Conservation (phyloP, 2,888 invertebrate genomes). For the Tyria jacobaeae region DNA sequence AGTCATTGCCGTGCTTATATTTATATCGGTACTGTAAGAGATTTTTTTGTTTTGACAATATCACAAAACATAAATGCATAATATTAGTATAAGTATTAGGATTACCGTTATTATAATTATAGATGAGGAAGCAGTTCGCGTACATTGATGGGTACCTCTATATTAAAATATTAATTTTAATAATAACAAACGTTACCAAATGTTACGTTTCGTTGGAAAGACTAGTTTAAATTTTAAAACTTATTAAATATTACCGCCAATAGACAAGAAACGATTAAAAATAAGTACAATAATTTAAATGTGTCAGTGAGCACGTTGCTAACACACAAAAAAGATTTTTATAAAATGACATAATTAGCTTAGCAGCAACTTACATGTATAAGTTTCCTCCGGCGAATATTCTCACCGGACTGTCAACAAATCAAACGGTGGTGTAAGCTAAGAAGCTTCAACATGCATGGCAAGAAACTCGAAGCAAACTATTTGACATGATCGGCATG, state of each 20-base stretch:
- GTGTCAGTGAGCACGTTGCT: constrained; percentile 26
- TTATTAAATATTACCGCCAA: constrained; percentile 30
- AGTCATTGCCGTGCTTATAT: constrained; percentile 74
- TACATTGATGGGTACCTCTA: constrained; percentile 25
- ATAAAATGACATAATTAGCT: constrained; percentile 16
- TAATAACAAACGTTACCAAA: constrained; percentile 33
- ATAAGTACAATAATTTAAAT: constrained; percentile 32
- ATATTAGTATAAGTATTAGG: constrained; percentile 38
- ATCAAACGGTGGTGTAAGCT: background rate
- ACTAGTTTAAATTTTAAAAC: constrained; percentile 41
- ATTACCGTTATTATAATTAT: constrained; percentile 46
- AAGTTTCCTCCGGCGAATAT: background rate
- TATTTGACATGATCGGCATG: constrained; percentile 34
- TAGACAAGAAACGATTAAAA: constrained; percentile 24
- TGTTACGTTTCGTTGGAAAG: constrained; percentile 44
- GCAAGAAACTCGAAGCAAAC: constrained; percentile 36
- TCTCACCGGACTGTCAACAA: background rate
- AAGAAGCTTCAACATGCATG: constrained; percentile 16
- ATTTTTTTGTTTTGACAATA: constrained; percentile 50
- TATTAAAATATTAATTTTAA: constrained; percentile 30
- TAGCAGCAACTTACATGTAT: constrained; percentile 5
- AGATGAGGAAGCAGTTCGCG: constrained; percentile 40
- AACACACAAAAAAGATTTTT: constrained; percentile 13
- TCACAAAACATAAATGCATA: constrained; percentile 69
- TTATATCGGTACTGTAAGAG: constrained; percentile 43